A percentile compares a stretch with the other conserved stretches of the same genome.
Evolutionary conservation across 2,888 invertebrate genomes (phyloP).

Genomic region (Drosophila trichaetosa): DNA sequence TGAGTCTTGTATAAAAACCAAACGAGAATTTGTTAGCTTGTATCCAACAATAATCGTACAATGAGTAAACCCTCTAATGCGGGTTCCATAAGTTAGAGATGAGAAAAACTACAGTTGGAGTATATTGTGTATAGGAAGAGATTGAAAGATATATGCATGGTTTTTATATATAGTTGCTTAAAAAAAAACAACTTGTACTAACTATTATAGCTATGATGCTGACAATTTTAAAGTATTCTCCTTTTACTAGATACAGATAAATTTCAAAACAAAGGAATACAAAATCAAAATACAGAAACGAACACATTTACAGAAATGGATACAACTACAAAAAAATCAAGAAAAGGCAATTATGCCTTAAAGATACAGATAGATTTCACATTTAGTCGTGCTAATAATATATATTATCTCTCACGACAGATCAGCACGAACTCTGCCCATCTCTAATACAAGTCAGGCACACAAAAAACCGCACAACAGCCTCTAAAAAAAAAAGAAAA

Average conservation of each 20-base stretch:
- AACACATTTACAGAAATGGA: neutral
- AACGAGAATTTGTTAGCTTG: slow-evolving; percentile 47
- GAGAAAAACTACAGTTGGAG: neutral
- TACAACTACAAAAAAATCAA: neutral
- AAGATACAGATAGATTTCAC: neutral
- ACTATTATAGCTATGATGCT: neutral
- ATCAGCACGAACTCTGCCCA: slow-evolving; percentile 13
- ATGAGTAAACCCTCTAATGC: slow-evolving; percentile 40
- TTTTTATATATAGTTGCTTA: neutral
- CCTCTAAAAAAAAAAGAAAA: neutral
- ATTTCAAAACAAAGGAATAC: neutral
- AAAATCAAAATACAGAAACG: neutral
- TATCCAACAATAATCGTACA: slow-evolving; percentile 34
- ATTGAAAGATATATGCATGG: neutral
- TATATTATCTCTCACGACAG: neutral
- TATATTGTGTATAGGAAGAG: neutral
- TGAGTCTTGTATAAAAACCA: slow-evolving; percentile 36
- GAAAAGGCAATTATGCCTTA: neutral
- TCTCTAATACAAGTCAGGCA: slow-evolving; percentile 20
- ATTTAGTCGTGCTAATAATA: neutral
- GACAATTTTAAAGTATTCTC: neutral
- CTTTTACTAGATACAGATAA: neutral
- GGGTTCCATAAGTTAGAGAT: slow-evolving; percentile 19
- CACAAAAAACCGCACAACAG: slow-evolving; percentile 14
- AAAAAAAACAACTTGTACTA: neutral